A percentile compares a stretch with the other conserved stretches of the same genome.
phyloP scores from a whole-genome alignment of 2,888 invertebrate genomes.

The Serrognathus titanus region DNA sequence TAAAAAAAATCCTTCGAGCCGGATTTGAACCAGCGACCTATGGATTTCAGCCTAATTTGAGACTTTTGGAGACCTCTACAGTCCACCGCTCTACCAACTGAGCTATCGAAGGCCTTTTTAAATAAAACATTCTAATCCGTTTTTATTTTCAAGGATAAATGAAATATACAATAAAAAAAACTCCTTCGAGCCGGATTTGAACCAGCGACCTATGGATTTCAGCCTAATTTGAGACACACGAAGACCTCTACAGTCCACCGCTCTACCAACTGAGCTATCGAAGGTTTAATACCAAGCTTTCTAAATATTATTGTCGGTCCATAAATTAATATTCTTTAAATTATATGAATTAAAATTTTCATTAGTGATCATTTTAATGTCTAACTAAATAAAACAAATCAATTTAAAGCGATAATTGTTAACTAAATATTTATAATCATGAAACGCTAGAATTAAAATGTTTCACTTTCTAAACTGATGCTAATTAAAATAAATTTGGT shows the following conservation, averaged over 20 bases:
- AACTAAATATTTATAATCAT: too few relatives aligned
- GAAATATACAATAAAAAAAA: constrained; percentile 14
- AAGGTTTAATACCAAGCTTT: constrained; percentile 29
- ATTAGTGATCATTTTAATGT: too few relatives aligned
- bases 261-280: constrained; percentile 48
- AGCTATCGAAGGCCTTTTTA: constrained; percentile 40
- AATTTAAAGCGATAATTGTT: too few relatives aligned
- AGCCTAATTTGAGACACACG: constrained; percentile 7
- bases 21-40: constrained; percentile 52
- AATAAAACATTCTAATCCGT: background rate
- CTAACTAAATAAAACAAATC: too few relatives aligned
- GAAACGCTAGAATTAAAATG: too few relatives aligned
- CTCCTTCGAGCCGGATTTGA: constrained; percentile 43
- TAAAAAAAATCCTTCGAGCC: constrained; percentile 37
- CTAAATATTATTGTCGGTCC: too few relatives aligned
- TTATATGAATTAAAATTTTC: too few relatives aligned
- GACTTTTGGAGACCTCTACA: constrained; percentile 29
- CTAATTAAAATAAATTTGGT: too few relatives aligned
- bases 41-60: constrained; percentile 49
- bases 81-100: constrained; percentile 48
- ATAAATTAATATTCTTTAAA: too few relatives aligned
- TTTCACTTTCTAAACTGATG: too few relatives aligned
- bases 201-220: constrained; percentile 58
- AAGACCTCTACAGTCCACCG: constrained; percentile 42
- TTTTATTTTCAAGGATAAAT: background rate